These are phyloP conservation scores for Uropetala carovei DNA, from an alignment of 2,888 invertebrate species.

Conservation along the genomic window DNA sequence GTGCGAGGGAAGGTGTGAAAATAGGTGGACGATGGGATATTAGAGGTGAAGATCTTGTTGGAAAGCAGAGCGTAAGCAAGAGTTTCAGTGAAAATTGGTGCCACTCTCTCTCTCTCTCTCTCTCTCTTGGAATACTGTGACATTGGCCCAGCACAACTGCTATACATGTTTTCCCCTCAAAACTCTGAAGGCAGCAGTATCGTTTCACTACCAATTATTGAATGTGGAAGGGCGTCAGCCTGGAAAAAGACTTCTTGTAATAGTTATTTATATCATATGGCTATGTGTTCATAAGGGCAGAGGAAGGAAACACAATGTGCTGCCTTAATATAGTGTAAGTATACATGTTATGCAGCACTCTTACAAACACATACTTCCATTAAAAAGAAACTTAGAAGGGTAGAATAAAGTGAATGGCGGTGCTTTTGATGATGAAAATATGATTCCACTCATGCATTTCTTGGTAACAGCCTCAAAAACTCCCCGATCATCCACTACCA, in stretches of 20 bases:
- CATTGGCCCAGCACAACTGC: slow-evolving; percentile 58
- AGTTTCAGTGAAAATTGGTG: slow-evolving; percentile 61
- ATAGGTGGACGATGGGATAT: background rate
- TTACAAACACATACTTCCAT: slow-evolving; percentile 64
- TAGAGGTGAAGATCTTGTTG: slow-evolving; percentile 46
- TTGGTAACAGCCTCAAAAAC: slow-evolving; percentile 63
- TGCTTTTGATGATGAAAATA: slow-evolving; percentile 64
- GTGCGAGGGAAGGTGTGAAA: slow-evolving; percentile 48
- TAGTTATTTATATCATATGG: slow-evolving; percentile 64
- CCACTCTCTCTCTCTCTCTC: slow-evolving; percentile 58
- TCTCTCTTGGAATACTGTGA: slow-evolving; percentile 62
- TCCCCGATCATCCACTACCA: slow-evolving; percentile 60
- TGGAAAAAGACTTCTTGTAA: slow-evolving; percentile 63
- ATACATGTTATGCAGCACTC: slow-evolving; percentile 62
- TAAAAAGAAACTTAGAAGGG: slow-evolving; percentile 62
- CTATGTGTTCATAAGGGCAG: slow-evolving; percentile 63
- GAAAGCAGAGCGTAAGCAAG: slow-evolving; percentile 46
- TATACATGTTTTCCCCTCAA: slow-evolving; percentile 59
- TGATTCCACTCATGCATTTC: slow-evolving; percentile 62
- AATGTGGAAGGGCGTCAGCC: slow-evolving; percentile 58
- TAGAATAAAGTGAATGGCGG: slow-evolving; percentile 63
- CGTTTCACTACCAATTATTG: slow-evolving; percentile 62
- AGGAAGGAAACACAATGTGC: slow-evolving; percentile 58
- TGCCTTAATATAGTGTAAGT: slow-evolving; percentile 63
- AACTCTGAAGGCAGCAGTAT: slow-evolving; percentile 56